Base-by-base conservation (phyloP, 2,113 vertebrate genomes). In the Sapajus apella region DNA sequence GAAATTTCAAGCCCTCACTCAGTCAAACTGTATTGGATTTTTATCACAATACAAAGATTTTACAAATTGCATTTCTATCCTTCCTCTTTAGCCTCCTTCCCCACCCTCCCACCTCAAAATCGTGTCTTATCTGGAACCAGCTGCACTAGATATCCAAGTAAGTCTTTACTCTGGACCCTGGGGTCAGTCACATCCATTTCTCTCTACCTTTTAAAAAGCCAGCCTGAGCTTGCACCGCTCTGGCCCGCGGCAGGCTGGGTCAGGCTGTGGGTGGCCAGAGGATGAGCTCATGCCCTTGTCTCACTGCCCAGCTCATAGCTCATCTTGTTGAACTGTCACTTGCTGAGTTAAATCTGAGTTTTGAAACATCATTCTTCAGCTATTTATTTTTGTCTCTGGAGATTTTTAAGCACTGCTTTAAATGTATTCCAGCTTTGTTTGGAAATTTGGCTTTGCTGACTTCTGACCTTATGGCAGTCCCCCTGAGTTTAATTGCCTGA, bases 291-390 rank as follows among this genome's bases (percentile, higher is more conserved):
- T 35, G 52, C 18, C 5, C 72, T 93, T 93, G 43, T 96, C 87
- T 95, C 79, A n/a, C 91, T 68, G 72, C 73, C 92, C 14, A 2
- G 95, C 76, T 97, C 35, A 94, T 72, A 95, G 55, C 94, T 97
- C 96, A 95, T 97, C 40, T 96, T 77, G 77, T 14, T 68, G 82
- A 97, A 91, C 94, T 98, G 92, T 95, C 73, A 87, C 0, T 0
- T 75, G 64, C 80, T 94, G 94, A 98, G 96, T 95, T 98, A 97
- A 98, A 96, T 94, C 77, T 82, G 76, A 97, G 76, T 96, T 97
- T 81, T 92, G 90, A 97, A 73, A 90, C 96, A 97, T 97, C 94
- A 94, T 82, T 97, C 94, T 97, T 97, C 96, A 96, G 82, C 86
- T 80, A 91, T 56, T 95, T 98, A 88, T 45, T 96, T 98, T 95